phyloP scores from a whole-genome alignment of 2,888 invertebrate species.

The Helicoverpa assulta region DNA sequence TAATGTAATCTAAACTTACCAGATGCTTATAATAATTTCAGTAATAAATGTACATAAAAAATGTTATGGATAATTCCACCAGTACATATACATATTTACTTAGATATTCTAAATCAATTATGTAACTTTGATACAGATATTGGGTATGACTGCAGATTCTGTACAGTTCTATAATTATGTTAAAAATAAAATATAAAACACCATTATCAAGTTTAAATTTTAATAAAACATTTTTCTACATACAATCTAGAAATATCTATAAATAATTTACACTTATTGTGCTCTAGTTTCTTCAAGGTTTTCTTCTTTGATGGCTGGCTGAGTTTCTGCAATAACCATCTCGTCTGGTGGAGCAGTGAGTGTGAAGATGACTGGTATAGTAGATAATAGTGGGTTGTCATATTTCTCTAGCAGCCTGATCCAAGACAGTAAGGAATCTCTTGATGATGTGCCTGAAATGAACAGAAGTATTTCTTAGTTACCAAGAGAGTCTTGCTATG shows the following conservation, averaged over 20 bases:
- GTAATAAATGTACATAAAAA: constrained; percentile 8
- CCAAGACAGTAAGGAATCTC: constrained; percentile 98
- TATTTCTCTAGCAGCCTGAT: constrained; percentile 94
- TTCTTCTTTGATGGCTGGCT: constrained; percentile 69
- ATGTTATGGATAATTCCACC: not conserved
- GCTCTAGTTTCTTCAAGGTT: constrained; percentile 45
- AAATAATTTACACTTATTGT: constrained; percentile 30
- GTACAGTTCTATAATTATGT: constrained; percentile 25
- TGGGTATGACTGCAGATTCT: constrained; percentile 21
- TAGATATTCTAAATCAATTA: constrained; percentile 18
- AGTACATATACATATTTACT: not conserved
- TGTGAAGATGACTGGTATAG: constrained; percentile 96
- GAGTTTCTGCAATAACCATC: constrained; percentile 78
- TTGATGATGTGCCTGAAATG: constrained; percentile 94
- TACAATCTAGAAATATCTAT: constrained; percentile 30
- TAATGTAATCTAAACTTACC: not conserved
- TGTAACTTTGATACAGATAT: not conserved
- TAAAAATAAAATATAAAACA: constrained; percentile 22
- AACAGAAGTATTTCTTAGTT: constrained; percentile 5
- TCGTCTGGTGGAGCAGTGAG: constrained; percentile 91
- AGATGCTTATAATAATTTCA: not conserved
- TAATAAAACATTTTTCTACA: constrained; percentile 52
- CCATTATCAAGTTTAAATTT: constrained; percentile 13
- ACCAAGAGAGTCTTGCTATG: not conserved
- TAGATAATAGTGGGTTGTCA: constrained; percentile 93